phyloP scores from a whole-genome alignment of 2,113 vertebrate species.

The Tupaia tana region DNA sequence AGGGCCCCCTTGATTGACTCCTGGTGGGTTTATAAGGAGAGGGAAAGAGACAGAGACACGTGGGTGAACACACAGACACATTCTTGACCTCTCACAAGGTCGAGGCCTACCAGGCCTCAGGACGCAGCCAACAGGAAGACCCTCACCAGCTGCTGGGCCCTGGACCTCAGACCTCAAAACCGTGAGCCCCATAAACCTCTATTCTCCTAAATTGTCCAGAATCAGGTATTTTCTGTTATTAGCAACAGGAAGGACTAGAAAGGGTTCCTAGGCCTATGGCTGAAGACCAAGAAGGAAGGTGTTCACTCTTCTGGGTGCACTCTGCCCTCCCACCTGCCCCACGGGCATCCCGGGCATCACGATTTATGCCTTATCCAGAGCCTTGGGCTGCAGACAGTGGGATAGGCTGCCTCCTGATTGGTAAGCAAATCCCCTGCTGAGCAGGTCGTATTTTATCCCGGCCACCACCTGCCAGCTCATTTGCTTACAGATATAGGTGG shows the following conservation, averaged over 20 bases:
- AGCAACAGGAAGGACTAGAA: not conserved
- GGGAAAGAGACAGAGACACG: too few relatives aligned
- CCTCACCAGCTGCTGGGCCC: too few relatives aligned
- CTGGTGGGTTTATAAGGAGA: too few relatives aligned
- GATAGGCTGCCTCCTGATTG: constrained; percentile 17
- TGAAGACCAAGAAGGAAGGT: not conserved
- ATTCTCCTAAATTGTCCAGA: too few relatives aligned
- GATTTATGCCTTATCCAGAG: not conserved
- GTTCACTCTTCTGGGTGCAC: rapidly evolving
- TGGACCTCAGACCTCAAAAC: too few relatives aligned
- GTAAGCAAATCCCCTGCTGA: constrained; percentile 73
- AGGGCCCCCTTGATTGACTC: too few relatives aligned
- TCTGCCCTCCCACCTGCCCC: not conserved
- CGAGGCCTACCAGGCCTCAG: too few relatives aligned
- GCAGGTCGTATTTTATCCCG: constrained; percentile 74
- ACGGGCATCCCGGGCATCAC: not conserved
- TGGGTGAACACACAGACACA: too few relatives aligned
- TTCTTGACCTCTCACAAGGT: too few relatives aligned
- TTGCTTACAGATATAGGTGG: constrained; percentile 71
- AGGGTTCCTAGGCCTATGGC: not conserved
- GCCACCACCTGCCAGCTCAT: constrained; percentile 76
- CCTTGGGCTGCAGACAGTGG: not conserved
- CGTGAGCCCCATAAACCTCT: too few relatives aligned
- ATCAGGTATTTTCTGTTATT: too few relatives aligned
- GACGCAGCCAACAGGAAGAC: too few relatives aligned